Base-by-base conservation (phyloP, 2,797 vertebrate genomes). In the Lindbergichthys nudifrons region DNA sequence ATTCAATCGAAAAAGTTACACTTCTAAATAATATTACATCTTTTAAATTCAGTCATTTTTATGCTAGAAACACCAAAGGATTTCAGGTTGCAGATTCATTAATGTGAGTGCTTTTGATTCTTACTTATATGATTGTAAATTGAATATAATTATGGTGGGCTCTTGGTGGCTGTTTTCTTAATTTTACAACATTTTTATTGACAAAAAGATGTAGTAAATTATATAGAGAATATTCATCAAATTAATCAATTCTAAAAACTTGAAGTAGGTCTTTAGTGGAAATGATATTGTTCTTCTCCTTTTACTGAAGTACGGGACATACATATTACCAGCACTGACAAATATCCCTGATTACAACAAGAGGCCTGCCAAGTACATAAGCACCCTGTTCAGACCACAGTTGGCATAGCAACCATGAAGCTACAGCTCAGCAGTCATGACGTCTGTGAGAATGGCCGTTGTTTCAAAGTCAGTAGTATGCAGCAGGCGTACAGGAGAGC, bases 401-500 rank as follows among this genome's bases (percentile, higher is more conserved):
- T 19, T 41, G 30, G 56, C 59, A 65, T 8, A 19, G 3, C 26
- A 65, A 63, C 30, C 56, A 47, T 30, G 13, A n/a, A 15, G 52
- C 26, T 50, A 59, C 52, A 51, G 66, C 64, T 70, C 58, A 70
- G 18, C 23, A 13, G 45, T 10, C 53, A 7, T 14, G 59, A 26
- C 1, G 45, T 64, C 39, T 61, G 14, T 14, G 68, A 65, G 63
- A 47, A 3, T 1, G 18, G 30, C 46, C 5, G 0, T 57, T 70
- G 60, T 72, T 72, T 65, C 19, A 18, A 10, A 50, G 21, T 71
- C 65, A 16, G 23, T 58, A 61, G 41, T 19, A 42, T 69, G 45
- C 41, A 59, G 83, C 47, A 13, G 65, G 60, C 15, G 4, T 41
- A 26, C 23, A 19, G 0, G 1, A 41, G 13, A 71, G 45, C 61